Evolutionary conservation across 2,888 invertebrate species (phyloP).

Genomic region (Habrosyne pyritoides): DNA sequence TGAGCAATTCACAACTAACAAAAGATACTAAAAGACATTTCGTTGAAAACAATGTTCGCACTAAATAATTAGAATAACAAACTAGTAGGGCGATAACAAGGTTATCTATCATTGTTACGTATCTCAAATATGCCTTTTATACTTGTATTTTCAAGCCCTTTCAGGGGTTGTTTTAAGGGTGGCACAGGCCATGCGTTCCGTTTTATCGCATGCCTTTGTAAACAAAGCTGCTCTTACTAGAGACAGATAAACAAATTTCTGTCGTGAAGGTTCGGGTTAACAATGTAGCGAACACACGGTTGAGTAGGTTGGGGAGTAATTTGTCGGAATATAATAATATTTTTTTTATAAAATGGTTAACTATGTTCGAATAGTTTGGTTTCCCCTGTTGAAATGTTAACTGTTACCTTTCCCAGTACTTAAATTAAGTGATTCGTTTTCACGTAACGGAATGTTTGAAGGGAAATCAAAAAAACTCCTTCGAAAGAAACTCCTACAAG

Average conservation of each 20-base stretch:
- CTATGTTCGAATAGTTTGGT: no score
- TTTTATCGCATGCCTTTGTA: conserved; percentile 66
- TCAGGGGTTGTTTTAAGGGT: conserved; percentile 38
- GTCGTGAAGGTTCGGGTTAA: conserved; percentile 47
- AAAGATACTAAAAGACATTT: conserved; percentile 28
- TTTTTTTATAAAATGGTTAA: neutral
- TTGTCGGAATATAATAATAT: neutral
- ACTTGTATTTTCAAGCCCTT: conserved; percentile 34
- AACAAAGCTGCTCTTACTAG: conserved; percentile 61
- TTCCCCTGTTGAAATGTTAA: no score
- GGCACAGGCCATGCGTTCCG: conserved; percentile 43
- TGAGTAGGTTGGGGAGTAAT: neutral
- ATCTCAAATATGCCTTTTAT: conserved; percentile 44
- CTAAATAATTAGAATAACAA: conserved; percentile 35
- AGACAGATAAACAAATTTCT: conserved; percentile 67
- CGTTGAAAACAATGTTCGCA: conserved; percentile 24
- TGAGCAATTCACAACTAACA: conserved; percentile 10
- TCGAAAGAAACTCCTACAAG: no score
- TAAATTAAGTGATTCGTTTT: no score
- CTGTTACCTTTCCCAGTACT: no score
- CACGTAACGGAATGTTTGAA: no score
- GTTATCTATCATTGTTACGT: conserved; percentile 43
- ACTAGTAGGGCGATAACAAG: conserved; percentile 31
- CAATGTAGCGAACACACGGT: conserved; percentile 43
- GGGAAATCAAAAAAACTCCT: no score